Evolutionary conservation across 53 echinoderm and acorn worm genomes (phyloP), one percentile per base, ranked within the genome.

Genomic region (Hippasteria phrygiana): DNA sequence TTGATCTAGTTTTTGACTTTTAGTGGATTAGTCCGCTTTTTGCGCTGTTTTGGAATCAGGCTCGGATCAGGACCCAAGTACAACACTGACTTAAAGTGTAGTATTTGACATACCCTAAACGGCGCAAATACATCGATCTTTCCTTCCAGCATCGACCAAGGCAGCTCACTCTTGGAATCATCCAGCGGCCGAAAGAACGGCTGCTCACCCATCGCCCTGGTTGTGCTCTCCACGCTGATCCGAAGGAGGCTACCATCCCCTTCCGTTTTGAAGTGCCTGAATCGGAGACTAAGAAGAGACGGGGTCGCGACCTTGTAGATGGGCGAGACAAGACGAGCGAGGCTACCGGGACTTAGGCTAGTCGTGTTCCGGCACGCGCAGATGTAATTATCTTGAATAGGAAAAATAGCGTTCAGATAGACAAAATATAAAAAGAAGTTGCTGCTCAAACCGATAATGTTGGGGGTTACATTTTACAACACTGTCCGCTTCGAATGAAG

Each of bases 211-310:
- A 43, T 12, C 43, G 24, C 20, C 64, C 66, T 43, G 12, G 71
- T 48, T 0, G 48, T 20, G 35, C 71, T 53, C 20, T 70, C 11
- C 12, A 70, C 70, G 46, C 85, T 45, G 20, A 85, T 34, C 14
- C 70, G 70, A 11, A 85, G 71, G 9, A n/a, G 51, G 37, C 85
- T 85, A 71, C 70, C 71, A 53, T 85, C 85, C 17, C 51, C 71
- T 71, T 85, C 71, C 37, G 85, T 85, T 31, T 85, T 85, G 54
- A 85, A 85, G 22, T 85, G 85, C 53, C 36, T 85, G 54, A 85
- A 85, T 13, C 71, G 85, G 85, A 85, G 85, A 37, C 70, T 85
- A 71, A 85, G 85, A 8, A 85, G 71, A 17, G 85, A 71, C 5
- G 85, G 85, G 51, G 51, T 48, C 70, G 32, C 71, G 85, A 85